Base-by-base conservation (phyloP, 35 echinoderm and acorn worm species). In the Apostichopus parvimensis region DNA sequence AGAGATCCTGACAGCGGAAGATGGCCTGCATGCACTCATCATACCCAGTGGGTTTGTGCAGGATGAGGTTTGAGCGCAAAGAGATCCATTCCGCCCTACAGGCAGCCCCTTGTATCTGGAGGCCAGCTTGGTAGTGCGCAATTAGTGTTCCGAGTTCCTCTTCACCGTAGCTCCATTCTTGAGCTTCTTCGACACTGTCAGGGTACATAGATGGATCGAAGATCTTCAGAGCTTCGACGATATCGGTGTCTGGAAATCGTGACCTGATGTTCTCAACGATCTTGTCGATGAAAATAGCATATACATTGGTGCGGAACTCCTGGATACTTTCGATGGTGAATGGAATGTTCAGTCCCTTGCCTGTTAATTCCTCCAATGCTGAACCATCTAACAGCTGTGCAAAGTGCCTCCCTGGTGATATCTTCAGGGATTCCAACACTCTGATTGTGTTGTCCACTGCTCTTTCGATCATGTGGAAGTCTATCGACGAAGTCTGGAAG, bases 401-500 rank as follows among this genome's bases (percentile, higher is more conserved):
- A 80, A 80, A 80, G 23, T 80, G 11, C 78, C 28, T 80, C 78
- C 11, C 78, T 22, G 78, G 78, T n/a, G 23, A 11, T 14, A 80
- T 25, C 78, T 80, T 80, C 12, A 11, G 23, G 28, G 78, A 80
- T 45, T 80, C 78, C 78, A 80, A 45, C 78, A 45, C 78, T 80
- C 78, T 80, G 23, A 80, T 80, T 15, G 78, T 80, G 78, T 80
- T 80, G 12, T 80, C 78, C 78, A 80, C 78, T 80, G 78, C 11
- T 11, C 78, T 14, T 15, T 80, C 78, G 23, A 80, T 80, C 78
- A 80, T 80, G 28, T 80, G 23, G 78, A 80, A 80, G 23, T 80
- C 78, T 22, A 80, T 80, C 26, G 78, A 80, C 26, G 78, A 80
- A 11, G 11, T 80, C 72, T 93, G 92, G 56, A 91, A 91, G 13